These are phyloP conservation scores for Clamator glandarius DNA, from an alignment of 2,797 vertebrate species.

Conservation along the genomic window DNA sequence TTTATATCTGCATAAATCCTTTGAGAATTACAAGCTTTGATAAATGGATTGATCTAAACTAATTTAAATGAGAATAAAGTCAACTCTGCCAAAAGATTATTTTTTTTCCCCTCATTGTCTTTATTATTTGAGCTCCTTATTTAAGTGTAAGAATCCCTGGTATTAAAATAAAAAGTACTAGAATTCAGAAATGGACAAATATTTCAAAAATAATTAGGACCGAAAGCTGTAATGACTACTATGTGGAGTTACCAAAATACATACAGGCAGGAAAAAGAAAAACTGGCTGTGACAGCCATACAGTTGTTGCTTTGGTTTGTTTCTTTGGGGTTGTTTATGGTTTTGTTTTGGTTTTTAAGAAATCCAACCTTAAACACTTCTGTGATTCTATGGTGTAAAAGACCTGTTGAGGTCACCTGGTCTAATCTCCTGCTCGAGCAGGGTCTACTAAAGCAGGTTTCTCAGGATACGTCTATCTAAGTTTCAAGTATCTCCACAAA, in stretches of 20 bases:
- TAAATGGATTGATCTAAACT: neutral
- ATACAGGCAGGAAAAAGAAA: neutral
- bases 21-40: neutral
- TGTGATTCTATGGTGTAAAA: neutral
- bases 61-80: neutral
- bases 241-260: neutral
- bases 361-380: too few species aligned
- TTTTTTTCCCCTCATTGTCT: neutral
- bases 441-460: neutral
- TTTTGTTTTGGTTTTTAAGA: neutral
- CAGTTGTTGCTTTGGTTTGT: neutral
- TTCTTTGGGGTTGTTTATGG: neutral
- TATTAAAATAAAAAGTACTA: neutral
- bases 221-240: neutral
- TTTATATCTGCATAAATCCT: neutral
- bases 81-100: neutral
- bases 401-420: neutral
- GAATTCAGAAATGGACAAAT: neutral
- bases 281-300: neutral
- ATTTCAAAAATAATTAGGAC: neutral
- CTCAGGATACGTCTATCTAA: neutral
- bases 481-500: accelerated
- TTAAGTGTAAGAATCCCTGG: neutral
- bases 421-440: neutral
- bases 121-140: neutral